Conservation (phyloP, 1,140 invertebrate genomes). For the Drosophila jambulina region DNA sequence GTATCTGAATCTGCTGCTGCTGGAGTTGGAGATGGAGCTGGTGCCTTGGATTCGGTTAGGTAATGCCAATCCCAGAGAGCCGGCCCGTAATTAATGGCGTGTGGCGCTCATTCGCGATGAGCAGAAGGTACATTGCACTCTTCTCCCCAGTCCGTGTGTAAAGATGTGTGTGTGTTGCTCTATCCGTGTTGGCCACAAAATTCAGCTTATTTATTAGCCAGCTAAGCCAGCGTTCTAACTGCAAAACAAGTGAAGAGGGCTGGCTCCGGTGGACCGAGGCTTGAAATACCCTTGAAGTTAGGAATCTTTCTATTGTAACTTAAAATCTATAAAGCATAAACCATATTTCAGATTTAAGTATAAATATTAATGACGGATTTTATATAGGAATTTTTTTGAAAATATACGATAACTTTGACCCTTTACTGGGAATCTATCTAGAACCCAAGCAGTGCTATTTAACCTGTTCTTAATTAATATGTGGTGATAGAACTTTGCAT, state of each 20-base stretch:
- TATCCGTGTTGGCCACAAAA: slow-evolving; percentile 44
- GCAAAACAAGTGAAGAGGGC: slow-evolving; percentile 48
- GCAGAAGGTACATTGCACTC: slow-evolving; percentile 76
- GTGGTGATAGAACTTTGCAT: no score
- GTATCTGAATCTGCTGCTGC: slow-evolving; percentile 8
- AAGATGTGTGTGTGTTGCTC: background rate
- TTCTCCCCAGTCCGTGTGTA: slow-evolving; percentile 31
- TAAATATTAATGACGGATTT: no score
- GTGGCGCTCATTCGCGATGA: slow-evolving; percentile 66
- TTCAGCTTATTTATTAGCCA: slow-evolving; percentile 50
- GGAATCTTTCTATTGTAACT: background rate
- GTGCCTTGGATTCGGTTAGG: slow-evolving; percentile 45
- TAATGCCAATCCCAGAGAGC: slow-evolving; percentile 43
- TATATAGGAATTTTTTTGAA: no score
- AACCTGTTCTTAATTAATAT: background rate
- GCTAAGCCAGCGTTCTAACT: slow-evolving; percentile 55
- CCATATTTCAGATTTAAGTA: background rate
- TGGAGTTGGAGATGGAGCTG: background rate
- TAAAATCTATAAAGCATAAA: background rate
- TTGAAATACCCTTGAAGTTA: background rate
- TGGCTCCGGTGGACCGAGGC: background rate
- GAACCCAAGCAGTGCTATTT: background rate
- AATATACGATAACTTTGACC: no score
- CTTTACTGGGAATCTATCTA: fast-evolving
- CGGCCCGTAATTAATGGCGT: slow-evolving; percentile 78